Evolutionary conservation across 1,140 invertebrate genomes (phyloP), one percentile per base, ranked within the genome.

Genomic region (Conus betulinus): DNA sequence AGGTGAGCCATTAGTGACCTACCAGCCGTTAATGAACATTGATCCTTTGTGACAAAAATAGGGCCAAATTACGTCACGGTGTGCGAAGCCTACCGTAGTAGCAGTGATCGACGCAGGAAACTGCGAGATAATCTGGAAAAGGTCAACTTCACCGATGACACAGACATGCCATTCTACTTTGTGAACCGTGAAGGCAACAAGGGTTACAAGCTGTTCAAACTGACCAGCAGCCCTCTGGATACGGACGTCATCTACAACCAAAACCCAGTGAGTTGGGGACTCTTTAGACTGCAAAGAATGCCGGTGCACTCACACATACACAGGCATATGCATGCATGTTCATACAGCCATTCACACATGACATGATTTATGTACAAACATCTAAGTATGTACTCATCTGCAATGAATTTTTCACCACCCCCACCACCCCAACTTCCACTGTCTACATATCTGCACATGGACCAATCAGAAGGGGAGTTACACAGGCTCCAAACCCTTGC

Each of bases 71-170:
- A 94, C 89, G 91, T 91, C 1, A 89, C 90, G 27, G 93, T 94
- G 8, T 95, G 94, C 85, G 91, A 93, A 76, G 89, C 91, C 13
- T 95, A 92, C 84, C 90, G 89, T 53, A 92, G 90, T 67, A 84
- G 87, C 20, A 82, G 88, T 3, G 87, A 90, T 27, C 85, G 91
- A n/a, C 84, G 89, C n/a, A 85, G 89, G 10, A 51, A 89, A 39
- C 23, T 95, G 20, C 86, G 93, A 52, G 85, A 91, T 13, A 91
- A 92, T n/a, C 92, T 94, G 0, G 87, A 92, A n/a, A 89, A 90
- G 79, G 92, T 92, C 5, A 83, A 87, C 11, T 95, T 94, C 83
- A 88, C 39, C n/a, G 94, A 95, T 82, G 85, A 91, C 5, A 90
- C 93, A 0, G 88, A 85, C 55, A 84, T 84, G 1, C 60, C 76